Percentiles rank a stretch among this genome's conserved stretches.
Conservation (phyloP, 2,888 invertebrate species). For the Omphaloscelis lunosa region DNA sequence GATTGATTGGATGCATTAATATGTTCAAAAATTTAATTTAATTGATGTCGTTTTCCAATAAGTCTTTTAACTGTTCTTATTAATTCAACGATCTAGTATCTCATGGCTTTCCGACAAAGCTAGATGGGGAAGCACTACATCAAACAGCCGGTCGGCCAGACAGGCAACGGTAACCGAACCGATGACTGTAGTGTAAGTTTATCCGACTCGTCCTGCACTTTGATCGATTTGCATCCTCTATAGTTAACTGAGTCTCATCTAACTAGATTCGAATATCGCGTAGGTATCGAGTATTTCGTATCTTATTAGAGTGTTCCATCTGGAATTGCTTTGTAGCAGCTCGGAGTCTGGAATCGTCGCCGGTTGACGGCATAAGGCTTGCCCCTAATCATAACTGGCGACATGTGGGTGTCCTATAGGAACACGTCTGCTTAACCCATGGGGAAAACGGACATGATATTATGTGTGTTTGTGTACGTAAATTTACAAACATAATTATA, state of each 20-base stretch:
- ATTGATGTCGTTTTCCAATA: background rate
- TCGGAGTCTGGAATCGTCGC: background rate
- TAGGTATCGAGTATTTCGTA: background rate
- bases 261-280: background rate
- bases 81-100: constrained; percentile 1
- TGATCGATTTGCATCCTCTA: constrained; percentile 45
- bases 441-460: background rate
- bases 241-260: constrained; percentile 1
- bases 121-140: constrained; percentile 17
- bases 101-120: background rate
- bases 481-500: background rate
- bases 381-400: too few species aligned
- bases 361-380: too few species aligned
- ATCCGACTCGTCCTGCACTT: constrained; percentile 32
- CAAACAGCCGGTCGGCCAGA: constrained; percentile 9
- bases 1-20: background rate
- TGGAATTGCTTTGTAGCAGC: background rate
- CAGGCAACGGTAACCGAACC: constrained; percentile 18
- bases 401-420: background rate
- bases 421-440: background rate
- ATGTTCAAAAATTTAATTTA: background rate
- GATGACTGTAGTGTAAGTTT: constrained; percentile 43
- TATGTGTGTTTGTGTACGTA: background rate
- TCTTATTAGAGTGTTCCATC: background rate
- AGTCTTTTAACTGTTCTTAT: background rate